Evolutionary conservation across 2,113 vertebrate genomes (phyloP), one percentile per base, ranked within the genome.

Genomic region (Uria lomvia): DNA sequence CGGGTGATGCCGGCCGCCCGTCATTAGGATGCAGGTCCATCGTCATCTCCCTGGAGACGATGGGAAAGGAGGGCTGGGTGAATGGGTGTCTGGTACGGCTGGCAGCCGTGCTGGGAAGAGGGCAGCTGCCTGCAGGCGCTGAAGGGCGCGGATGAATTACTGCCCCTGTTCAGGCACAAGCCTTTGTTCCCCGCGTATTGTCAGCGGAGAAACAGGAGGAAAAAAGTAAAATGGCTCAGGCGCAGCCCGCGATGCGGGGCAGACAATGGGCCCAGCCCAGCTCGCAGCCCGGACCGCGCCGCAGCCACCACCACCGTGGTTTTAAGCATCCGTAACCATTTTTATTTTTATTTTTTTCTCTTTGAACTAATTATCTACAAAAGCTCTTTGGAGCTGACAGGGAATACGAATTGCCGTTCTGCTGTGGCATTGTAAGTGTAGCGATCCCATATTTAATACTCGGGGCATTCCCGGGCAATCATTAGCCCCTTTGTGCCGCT

Each of bases 1-100:
- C 6, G 8, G 47, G 56, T 32, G 19, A 40, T 14, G 66, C 52
- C 13, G 40, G 63, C 71, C 49, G 4, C 62, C 80, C 36, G 0
- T 59, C 94, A 95, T 97, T 96, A 89, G 94, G 94, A 97, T 97
- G 95, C 96, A 42, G 94, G 11, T 83, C 93, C 94, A 59, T 9
- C 22, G 15, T 83, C 95, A 91, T 96, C 95, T 87, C 96, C 89
- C 70, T 92, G 95, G 95, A 77, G 94, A 95, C 79, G 42, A 12
- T 7, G 94, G 90, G 88, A 87, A 50, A 50, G 4, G 53, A 17
- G 90, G 30, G 66, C 76, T 9, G 40, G 55, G 45, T 12, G 87
- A 42, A 30, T 43, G 23, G 58, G 85, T 8, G 91, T 77, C 92
- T 94, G 92, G 74, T 60, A 15, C 23, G 32, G 76, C 86, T 79